These are phyloP conservation scores for Lottia gigantea DNA, from an alignment of 2,888 invertebrate genomes.

Conservation along the genomic window DNA sequence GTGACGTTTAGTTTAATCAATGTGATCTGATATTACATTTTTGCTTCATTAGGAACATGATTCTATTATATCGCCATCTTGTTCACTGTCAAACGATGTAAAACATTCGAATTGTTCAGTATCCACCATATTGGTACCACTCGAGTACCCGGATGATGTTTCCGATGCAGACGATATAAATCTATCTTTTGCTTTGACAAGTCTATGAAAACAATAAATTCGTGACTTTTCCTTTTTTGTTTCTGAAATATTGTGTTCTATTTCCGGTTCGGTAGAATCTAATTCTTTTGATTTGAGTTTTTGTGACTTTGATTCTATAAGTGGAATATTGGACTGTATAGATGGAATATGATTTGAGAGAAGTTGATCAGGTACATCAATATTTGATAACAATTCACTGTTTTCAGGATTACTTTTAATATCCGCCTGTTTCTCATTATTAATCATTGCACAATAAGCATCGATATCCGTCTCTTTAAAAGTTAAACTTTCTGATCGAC, in stretches of 20 bases:
- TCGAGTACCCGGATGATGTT: background rate
- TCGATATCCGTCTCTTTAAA: conserved; percentile 2
- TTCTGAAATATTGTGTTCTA: background rate
- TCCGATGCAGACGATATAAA: background rate
- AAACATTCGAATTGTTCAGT: background rate
- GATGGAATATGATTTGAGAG: background rate
- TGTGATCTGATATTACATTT: too few relatives aligned
- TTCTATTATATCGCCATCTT: background rate
- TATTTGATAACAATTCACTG: background rate
- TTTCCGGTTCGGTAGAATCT: background rate
- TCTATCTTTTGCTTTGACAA: background rate
- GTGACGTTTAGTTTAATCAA: too few relatives aligned
- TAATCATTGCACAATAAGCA: background rate
- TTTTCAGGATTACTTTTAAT: background rate
- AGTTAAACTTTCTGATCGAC: background rate
- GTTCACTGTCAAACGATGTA: background rate
- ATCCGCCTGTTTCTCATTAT: background rate
- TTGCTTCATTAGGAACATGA: background rate
- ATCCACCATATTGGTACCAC: conserved; percentile 5
- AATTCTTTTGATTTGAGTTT: background rate
- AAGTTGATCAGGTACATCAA: background rate
- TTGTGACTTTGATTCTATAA: background rate
- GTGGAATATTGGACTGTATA: background rate
- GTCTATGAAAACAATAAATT: background rate
- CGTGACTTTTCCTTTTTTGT: background rate